Percentiles rank a stretch among this genome's conserved stretches.
These are phyloP conservation scores for Megaustenia siamemsis DNA, from an alignment of 2,888 invertebrate genomes.

Conservation along the genomic window DNA sequence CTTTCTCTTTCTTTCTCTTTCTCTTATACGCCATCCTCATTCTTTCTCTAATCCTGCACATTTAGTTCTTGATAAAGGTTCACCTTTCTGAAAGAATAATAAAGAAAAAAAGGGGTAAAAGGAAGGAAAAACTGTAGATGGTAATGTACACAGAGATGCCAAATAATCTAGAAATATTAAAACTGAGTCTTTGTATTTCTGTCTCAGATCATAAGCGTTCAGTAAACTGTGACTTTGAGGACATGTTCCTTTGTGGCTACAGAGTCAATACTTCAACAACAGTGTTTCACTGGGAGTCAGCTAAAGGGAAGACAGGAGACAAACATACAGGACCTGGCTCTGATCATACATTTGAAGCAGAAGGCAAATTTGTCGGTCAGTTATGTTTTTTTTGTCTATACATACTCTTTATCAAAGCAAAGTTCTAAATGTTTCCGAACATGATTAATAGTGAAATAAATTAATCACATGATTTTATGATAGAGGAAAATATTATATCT, in stretches of 20 bases:
- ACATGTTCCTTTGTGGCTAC: constrained; percentile 73
- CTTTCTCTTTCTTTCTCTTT: neutral
- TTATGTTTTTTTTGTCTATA: neutral
- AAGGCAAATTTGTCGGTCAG: constrained; percentile 57
- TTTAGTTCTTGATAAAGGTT: neutral
- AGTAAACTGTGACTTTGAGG: constrained; percentile 73
- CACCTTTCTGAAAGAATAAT: neutral
- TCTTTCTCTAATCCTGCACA: neutral
- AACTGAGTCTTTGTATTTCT: neutral
- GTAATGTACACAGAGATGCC: neutral
- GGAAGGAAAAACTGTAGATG: neutral
- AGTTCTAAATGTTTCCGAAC: too few species aligned
- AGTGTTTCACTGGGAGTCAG: constrained; percentile 60
- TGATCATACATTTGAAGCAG: constrained; percentile 66
- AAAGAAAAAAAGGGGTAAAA: neutral
- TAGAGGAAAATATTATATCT: too few species aligned
- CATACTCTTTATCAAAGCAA: too few species aligned
- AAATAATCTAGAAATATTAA: neutral
- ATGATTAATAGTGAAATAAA: too few species aligned
- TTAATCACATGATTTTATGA: too few species aligned
- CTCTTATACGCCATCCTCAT: neutral
- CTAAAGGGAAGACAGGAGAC: constrained; percentile 66
- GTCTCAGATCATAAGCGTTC: constrained; percentile 60
- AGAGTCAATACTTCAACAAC: constrained; percentile 54
- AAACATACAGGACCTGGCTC: constrained; percentile 66